Conservation (phyloP, 53 echinoderm and acorn worm genomes). For the Antedon mediterranea region DNA sequence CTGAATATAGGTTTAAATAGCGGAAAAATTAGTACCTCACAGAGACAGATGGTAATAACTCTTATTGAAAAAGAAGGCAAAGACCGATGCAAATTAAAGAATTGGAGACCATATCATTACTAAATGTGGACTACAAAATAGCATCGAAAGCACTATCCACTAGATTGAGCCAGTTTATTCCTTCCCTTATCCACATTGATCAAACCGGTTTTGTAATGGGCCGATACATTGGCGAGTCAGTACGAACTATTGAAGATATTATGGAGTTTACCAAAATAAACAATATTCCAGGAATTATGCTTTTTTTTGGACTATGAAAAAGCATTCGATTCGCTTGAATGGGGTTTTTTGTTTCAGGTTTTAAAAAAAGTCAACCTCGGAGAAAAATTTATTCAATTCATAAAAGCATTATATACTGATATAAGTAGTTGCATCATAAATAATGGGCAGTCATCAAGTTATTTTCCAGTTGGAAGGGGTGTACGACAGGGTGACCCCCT, state of each 20-base stretch:
- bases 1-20: not conserved
- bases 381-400: no score
- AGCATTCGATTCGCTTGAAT: no score
- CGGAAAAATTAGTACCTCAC: not conserved
- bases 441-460: no score
- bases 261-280: not conserved
- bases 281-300: not conserved
- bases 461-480: no score
- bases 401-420: no score
- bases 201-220: not conserved
- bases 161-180: not conserved
- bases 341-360: no score
- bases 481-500: no score
- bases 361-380: no score
- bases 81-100: constrained; percentile 1
- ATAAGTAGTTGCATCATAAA: no score
- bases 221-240: not conserved
- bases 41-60: not conserved
- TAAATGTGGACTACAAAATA: not conserved
- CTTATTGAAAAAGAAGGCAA: no score
- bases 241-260: no score
- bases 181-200: not conserved
- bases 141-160: not conserved
- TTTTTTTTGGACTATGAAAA: not conserved
- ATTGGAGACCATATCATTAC: no score